These are phyloP conservation scores for Myanophis thanlyinensis DNA, from an alignment of 2,113 vertebrate species.

Conservation along the genomic window DNA sequence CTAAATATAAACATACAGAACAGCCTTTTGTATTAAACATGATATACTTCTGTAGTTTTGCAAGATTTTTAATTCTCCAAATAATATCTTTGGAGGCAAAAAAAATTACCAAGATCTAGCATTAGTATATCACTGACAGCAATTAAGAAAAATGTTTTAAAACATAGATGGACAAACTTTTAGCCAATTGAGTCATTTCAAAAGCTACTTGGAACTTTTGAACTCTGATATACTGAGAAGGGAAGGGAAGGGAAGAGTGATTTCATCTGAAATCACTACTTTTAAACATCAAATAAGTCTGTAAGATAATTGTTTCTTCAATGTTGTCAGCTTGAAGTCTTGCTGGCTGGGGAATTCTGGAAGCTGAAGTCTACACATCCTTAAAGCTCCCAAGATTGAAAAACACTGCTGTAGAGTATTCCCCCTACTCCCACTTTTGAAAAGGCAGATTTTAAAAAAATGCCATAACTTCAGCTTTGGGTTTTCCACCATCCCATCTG, in stretches of 20 bases:
- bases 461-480: not conserved
- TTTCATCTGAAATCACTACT: not conserved
- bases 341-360: not conserved
- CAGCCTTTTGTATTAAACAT: not conserved
- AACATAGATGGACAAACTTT: not conserved
- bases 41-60: not conserved
- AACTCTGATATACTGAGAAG: not conserved
- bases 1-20: not conserved
- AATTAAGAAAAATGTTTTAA: not conserved
- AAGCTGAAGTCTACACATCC: not conserved
- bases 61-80: not conserved
- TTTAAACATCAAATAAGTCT: not conserved
- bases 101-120: not conserved
- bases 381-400: not conserved
- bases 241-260: not conserved
- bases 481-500: not conserved
- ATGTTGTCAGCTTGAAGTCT: not conserved
- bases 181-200: not conserved
- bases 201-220: not conserved
- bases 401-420: not conserved
- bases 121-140: not conserved
- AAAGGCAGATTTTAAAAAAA: not conserved
- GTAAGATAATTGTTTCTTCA: not conserved
- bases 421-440: not conserved
- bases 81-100: not conserved